Evolutionary conservation across 2,797 vertebrate genomes (phyloP).

Genomic region (Hemitrygon akajei): DNA sequence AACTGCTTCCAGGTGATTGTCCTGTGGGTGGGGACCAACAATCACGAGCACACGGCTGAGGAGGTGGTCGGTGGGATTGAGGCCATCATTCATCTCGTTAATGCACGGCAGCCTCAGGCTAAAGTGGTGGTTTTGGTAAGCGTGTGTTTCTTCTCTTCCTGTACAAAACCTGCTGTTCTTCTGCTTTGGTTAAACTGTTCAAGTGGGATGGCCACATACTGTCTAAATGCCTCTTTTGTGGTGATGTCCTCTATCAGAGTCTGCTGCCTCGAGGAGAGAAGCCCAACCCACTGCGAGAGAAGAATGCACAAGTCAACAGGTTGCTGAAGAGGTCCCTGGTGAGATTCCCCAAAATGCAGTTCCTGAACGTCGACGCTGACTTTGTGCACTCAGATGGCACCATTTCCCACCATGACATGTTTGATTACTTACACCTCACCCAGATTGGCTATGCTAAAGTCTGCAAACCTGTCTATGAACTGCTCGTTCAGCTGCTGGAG

Average conservation of each 20-base stretch:
- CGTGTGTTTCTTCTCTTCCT: not conserved
- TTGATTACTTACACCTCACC: slow-evolving; percentile 95
- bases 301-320: slow-evolving; percentile 78
- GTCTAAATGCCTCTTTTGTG: no score
- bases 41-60: slow-evolving; percentile 83
- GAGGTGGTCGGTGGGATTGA: slow-evolving; percentile 87
- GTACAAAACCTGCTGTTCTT: not conserved
- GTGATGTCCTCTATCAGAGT: slow-evolving; percentile 58
- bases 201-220: not conserved
- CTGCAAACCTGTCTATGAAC: slow-evolving; percentile 84
- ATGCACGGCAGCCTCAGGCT: slow-evolving; percentile 74
- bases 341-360: slow-evolving; percentile 70
- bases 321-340: slow-evolving; percentile 74
- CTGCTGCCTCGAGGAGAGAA: slow-evolving; percentile 87
- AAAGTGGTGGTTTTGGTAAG: slow-evolving; percentile 91
- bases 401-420: slow-evolving; percentile 87
- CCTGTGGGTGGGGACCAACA: slow-evolving; percentile 95
- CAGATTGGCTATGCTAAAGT: slow-evolving; percentile 74
- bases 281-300: slow-evolving; percentile 86
- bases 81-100: slow-evolving; percentile 76
- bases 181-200: not conserved
- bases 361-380: slow-evolving; percentile 73
- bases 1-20: slow-evolving; percentile 74
- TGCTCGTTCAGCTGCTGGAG: slow-evolving; percentile 92
- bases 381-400: slow-evolving; percentile 89